phyloP scores from a whole-genome alignment of 2,888 invertebrate genomes.

The Hirtodrosophila duncani region DNA sequence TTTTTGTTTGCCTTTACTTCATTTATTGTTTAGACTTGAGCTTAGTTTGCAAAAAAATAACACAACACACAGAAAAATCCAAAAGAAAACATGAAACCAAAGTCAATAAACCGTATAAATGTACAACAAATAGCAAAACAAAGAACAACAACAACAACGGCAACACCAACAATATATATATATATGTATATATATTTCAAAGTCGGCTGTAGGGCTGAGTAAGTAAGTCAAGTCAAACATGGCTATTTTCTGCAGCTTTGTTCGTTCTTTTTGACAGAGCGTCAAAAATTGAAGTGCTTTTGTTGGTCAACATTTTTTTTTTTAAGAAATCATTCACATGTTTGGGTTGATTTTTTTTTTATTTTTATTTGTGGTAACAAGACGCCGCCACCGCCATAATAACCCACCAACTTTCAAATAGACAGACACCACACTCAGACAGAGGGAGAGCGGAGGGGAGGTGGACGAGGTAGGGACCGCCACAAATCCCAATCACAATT shows the following conservation, averaged over 20 bases:
- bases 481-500: slow-evolving; percentile 46
- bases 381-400: slow-evolving; percentile 65
- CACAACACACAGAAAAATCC: slow-evolving; percentile 10
- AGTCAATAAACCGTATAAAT: slow-evolving; percentile 63
- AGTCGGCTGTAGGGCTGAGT: slow-evolving; percentile 25
- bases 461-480: no score
- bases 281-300: slow-evolving; percentile 21
- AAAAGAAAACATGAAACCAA: slow-evolving; percentile 39
- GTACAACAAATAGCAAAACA: slow-evolving; percentile 23
- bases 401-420: slow-evolving; percentile 51
- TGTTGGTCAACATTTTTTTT: slow-evolving; percentile 16
- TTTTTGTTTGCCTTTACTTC: slow-evolving; percentile 54
- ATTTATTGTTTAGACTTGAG: slow-evolving; percentile 51
- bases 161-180: slow-evolving; percentile 23
- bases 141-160: slow-evolving; percentile 13
- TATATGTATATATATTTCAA: slow-evolving; percentile 18
- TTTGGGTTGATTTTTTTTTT: slow-evolving; percentile 29
- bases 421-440: slow-evolving; percentile 5
- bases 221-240: slow-evolving; percentile 20
- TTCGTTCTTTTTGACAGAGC: no score
- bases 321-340: slow-evolving; percentile 56
- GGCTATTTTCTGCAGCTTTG: no score
- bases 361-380: slow-evolving; percentile 53
- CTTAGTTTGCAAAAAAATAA: slow-evolving; percentile 61
- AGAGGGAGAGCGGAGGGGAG: slow-evolving; percentile 2